Evolutionary conservation across 1,140 invertebrate genomes (phyloP).

Genomic region (Zaprionus taronus): DNA sequence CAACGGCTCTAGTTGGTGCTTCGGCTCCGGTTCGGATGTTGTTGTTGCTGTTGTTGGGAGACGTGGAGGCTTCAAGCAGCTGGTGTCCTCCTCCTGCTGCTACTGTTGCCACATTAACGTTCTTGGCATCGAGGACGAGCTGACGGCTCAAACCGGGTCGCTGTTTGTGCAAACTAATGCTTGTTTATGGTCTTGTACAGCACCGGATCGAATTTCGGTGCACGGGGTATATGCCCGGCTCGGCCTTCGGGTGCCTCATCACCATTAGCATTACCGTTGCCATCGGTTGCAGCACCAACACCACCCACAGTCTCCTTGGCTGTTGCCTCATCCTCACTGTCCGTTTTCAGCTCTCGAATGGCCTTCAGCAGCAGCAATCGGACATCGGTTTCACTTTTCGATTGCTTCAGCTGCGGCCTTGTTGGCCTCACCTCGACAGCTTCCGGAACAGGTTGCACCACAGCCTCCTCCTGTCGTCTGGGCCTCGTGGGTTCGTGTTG

Average conservation of each 20-base stretch:
- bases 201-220: constrained; percentile 83
- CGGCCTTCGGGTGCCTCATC: constrained; percentile 25
- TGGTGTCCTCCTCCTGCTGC: not conserved
- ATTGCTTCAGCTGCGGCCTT: constrained; percentile 72
- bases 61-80: not conserved
- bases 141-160: constrained; percentile 72
- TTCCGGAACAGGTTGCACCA: too few relatives aligned
- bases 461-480: not conserved
- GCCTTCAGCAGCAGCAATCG: constrained; percentile 70
- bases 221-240: constrained; percentile 63
- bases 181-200: constrained; percentile 83
- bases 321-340: constrained; percentile 22
- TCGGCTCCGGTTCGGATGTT: constrained; percentile 4
- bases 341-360: constrained; percentile 69
- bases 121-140: constrained; percentile 65
- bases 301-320: not conserved
- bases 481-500: constrained; percentile 24
- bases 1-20: constrained; percentile 43
- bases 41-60: constrained; percentile 14
- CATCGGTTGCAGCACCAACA: constrained; percentile 6
- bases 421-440: constrained; percentile 2
- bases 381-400: constrained; percentile 81
- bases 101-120: constrained; percentile 35
- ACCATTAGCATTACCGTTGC: constrained; percentile 45
- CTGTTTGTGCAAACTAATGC: constrained; percentile 74